Evolutionary conservation across 2,888 invertebrate species (phyloP).

Genomic region (Noctua janthe): DNA sequence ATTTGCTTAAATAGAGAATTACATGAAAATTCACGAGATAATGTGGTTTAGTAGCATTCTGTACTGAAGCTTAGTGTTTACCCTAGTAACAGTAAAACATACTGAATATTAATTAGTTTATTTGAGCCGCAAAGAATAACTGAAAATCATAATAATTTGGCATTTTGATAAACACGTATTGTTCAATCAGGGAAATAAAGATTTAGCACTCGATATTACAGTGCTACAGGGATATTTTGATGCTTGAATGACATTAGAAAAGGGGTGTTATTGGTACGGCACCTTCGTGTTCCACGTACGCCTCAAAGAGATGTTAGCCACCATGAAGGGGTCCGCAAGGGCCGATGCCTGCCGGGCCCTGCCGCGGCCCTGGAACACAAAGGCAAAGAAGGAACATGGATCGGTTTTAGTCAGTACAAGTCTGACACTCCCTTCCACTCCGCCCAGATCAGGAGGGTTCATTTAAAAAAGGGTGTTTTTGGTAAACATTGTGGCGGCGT

Average conservation of each 20-base stretch:
- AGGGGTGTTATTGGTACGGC: background rate
- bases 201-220: background rate
- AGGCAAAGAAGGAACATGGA: too few relatives aligned
- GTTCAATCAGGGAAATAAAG: background rate
- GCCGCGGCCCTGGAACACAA: too few relatives aligned
- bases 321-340: too few relatives aligned
- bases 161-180: background rate
- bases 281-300: too few relatives aligned
- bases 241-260: background rate
- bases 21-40: slow-evolving; percentile 1
- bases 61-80: background rate
- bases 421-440: too few relatives aligned
- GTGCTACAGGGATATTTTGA: background rate
- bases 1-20: slow-evolving; percentile 13
- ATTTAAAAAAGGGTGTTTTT: background rate
- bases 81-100: background rate
- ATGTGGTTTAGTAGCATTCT: slow-evolving; percentile 15
- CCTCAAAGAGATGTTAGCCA: too few relatives aligned
- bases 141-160: background rate
- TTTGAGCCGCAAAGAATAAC: background rate
- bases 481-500: background rate
- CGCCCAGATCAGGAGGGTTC: too few relatives aligned
- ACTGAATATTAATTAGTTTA: background rate
- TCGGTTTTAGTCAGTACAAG: too few relatives aligned
- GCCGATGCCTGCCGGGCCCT: too few relatives aligned